Conservation (phyloP, 2,113 vertebrate genomes). For the Cyphomyrus discorhynchus region DNA sequence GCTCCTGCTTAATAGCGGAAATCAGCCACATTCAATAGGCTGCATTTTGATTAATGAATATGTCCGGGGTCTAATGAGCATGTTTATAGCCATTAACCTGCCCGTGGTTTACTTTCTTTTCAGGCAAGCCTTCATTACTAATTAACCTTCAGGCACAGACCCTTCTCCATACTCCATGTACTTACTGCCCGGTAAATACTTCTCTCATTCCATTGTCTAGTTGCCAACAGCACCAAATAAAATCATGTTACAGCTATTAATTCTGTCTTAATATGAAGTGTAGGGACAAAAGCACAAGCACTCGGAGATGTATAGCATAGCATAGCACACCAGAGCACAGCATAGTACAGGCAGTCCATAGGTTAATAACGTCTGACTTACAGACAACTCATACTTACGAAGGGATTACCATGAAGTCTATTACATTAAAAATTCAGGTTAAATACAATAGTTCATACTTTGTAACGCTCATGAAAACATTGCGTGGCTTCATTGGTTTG, state of each 20-base stretch:
- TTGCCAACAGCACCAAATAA: not conserved
- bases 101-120: not conserved
- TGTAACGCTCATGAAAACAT: no score
- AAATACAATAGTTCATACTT: no score
- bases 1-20: not conserved
- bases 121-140: not conserved
- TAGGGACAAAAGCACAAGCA: not conserved
- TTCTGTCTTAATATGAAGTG: not conserved
- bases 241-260: not conserved
- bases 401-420: no score
- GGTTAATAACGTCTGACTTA: not conserved
- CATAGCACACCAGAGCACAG: not conserved
- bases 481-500: no score
- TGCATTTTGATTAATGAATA: conserved; percentile 9
- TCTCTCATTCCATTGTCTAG: not conserved
- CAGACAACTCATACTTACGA: not conserved
- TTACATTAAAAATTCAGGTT: no score
- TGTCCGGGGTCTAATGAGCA: conserved; percentile 1
- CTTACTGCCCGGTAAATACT: not conserved
- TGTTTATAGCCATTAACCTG: conserved; percentile 9
- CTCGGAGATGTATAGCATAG: not conserved
- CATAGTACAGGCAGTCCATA: not conserved
- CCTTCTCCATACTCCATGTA: not conserved
- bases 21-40: not conserved
- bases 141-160: not conserved